Percentiles rank a stretch among this genome's conserved stretches.
These are phyloP conservation scores for Thamnaconus septentrionalis DNA, from an alignment of 2,113 vertebrate species.

Conservation along the genomic window DNA sequence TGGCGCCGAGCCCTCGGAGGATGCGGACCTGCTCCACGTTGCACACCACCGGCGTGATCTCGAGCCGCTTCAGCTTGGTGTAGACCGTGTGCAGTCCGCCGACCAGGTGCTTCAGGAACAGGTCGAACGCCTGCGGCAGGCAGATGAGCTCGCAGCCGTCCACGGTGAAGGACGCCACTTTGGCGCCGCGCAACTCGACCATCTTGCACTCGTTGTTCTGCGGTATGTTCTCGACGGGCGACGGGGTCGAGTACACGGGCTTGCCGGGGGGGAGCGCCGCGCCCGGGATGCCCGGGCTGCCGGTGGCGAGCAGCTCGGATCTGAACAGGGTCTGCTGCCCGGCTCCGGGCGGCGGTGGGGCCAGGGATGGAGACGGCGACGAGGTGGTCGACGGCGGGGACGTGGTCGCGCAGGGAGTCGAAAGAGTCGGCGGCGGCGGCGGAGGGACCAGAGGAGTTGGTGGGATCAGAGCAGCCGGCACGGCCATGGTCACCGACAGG, in stretches of 20 bases:
- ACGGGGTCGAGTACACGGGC: constrained; percentile 97
- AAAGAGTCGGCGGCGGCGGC: constrained; percentile 85
- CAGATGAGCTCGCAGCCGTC: constrained; percentile 97
- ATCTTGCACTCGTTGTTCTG: constrained; percentile 99
- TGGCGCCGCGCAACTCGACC: constrained; percentile 95
- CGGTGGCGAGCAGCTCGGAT: constrained; percentile 81
- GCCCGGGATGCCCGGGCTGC: constrained; percentile 80
- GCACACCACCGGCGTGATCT: constrained; percentile 98
- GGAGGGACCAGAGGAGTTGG: constrained; percentile 40
- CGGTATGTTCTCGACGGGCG: constrained; percentile 97
- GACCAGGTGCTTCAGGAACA: constrained; percentile 98
- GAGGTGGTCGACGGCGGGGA: constrained; percentile 86
- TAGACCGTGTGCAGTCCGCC: constrained; percentile 98
- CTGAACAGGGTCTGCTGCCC: constrained; percentile 87
- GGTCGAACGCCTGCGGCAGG: constrained; percentile 97
- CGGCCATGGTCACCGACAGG: constrained; percentile 91
- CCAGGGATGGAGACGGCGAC: constrained; percentile 85
- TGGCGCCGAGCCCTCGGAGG: constrained; percentile 93
- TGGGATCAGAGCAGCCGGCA: constrained; percentile 94
- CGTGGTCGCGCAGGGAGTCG: constrained; percentile 83
- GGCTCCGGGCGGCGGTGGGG: constrained; percentile 63
- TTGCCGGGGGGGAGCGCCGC: constrained; percentile 84
- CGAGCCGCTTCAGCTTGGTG: constrained; percentile 97
- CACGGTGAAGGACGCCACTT: constrained; percentile 98
- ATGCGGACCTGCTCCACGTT: constrained; percentile 99